These are phyloP conservation scores for Nanorana parkeri DNA, from an alignment of 2,113 vertebrate species.

Conservation along the genomic window DNA sequence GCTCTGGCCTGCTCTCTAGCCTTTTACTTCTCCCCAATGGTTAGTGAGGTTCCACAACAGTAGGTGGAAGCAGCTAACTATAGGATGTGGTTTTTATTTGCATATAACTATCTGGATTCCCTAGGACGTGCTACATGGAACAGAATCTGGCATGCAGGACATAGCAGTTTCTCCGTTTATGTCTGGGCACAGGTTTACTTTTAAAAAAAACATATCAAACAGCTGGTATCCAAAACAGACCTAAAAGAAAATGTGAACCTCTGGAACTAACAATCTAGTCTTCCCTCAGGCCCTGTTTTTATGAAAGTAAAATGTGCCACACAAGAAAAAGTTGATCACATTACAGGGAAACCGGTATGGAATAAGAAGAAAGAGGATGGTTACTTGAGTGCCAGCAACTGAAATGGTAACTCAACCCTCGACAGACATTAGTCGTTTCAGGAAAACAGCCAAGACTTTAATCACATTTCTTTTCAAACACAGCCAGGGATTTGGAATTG, in stretches of 20 bases:
- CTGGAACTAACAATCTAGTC: background rate
- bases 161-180: too few species aligned
- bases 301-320: slow-evolving; percentile 11
- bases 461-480: slow-evolving; percentile 73
- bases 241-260: background rate
- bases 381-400: slow-evolving; percentile 57
- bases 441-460: slow-evolving; percentile 74
- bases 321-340: slow-evolving; percentile 10
- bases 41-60: too few species aligned
- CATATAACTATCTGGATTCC: too few species aligned
- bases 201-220: too few species aligned
- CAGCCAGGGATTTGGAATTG: slow-evolving; percentile 71
- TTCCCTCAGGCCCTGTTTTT: background rate
- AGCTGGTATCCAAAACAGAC: too few species aligned
- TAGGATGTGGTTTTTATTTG: too few species aligned
- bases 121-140: too few species aligned
- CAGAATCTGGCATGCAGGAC: too few species aligned
- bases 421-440: slow-evolving; percentile 64
- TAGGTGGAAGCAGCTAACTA: too few species aligned
- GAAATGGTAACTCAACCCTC: slow-evolving; percentile 62
- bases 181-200: too few species aligned
- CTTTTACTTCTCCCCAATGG: too few species aligned
- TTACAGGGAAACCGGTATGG: slow-evolving; percentile 15
- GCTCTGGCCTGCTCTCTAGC: too few species aligned
- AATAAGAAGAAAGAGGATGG: slow-evolving; percentile 2